phyloP scores from a whole-genome alignment of 2,888 invertebrate genomes.

The Platerodrilus igneus region DNA sequence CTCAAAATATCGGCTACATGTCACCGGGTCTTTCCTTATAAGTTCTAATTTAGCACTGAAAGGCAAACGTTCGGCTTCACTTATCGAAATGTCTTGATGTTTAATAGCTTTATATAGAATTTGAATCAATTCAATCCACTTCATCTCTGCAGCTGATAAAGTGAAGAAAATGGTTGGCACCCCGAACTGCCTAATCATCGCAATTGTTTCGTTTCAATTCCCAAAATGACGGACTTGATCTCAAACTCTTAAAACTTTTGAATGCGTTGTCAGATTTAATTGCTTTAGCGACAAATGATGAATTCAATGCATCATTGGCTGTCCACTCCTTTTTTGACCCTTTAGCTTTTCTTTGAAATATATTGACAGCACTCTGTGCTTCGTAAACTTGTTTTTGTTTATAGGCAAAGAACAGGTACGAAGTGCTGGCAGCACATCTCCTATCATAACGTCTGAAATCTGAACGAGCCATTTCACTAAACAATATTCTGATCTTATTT shows the following conservation, averaged over 20 bases:
- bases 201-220: conserved; percentile 2
- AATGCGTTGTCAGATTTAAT: conserved; percentile 1
- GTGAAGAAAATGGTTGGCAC: conserved; percentile 1
- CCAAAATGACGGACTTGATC: conserved; percentile 2
- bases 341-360: conserved; percentile 1
- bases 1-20: conserved; percentile 3
- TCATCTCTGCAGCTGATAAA: conserved; percentile 5
- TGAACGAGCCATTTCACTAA: background rate
- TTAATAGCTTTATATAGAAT: background rate
- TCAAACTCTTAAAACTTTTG: background rate
- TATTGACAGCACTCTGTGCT: background rate
- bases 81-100: background rate
- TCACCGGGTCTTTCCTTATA: conserved; percentile 4
- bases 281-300: background rate
- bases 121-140: conserved; percentile 2
- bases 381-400: background rate
- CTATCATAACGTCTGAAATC: background rate
- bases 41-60: background rate
- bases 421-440: background rate
- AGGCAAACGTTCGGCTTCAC: background rate
- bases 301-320: background rate
- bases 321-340: background rate
- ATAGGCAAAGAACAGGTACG: background rate
- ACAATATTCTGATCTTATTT: background rate
- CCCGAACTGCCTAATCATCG: background rate